Percentiles rank a stretch among this genome's conserved stretches.
Conservation (phyloP, 2,888 invertebrate species). For the Agrochola lychnidis region DNA sequence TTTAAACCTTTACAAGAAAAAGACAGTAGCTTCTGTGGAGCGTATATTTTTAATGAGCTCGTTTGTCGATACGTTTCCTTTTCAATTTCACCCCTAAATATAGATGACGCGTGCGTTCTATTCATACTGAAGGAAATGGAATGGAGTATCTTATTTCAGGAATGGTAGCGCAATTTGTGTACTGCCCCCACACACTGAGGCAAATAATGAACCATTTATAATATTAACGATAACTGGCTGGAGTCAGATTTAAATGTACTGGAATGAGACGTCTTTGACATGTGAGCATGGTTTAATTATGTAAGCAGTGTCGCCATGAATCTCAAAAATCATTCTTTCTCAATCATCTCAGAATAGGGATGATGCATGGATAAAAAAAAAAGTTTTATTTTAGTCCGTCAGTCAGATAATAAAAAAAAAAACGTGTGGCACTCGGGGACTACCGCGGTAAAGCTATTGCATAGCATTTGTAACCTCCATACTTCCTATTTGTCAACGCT, state of each 20-base stretch:
- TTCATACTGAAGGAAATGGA: slow-evolving; percentile 27
- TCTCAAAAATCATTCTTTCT: neutral
- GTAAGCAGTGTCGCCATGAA: neutral
- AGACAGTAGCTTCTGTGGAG: slow-evolving; percentile 61
- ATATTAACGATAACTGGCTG: neutral
- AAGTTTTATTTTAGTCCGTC: no score
- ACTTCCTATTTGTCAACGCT: no score
- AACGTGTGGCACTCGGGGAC: no score
- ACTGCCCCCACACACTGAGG: neutral
- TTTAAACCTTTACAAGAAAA: slow-evolving; percentile 52
- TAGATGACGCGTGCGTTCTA: slow-evolving; percentile 32
- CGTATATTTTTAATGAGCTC: slow-evolving; percentile 75
- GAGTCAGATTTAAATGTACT: neutral
- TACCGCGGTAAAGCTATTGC: no score
- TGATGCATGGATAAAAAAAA: no score
- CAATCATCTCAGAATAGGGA: no score
- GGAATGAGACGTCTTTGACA: neutral
- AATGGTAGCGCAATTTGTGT: slow-evolving; percentile 24
- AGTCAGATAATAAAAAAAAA: no score
- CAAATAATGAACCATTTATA: slow-evolving; percentile 22
- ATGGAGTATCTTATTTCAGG: slow-evolving; percentile 30
- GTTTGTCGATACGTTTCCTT: slow-evolving; percentile 58
- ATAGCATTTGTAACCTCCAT: no score
- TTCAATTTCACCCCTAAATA: slow-evolving; percentile 56
- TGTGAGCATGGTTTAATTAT: no score